Evolutionary conservation across 2,113 vertebrate species (phyloP).

Genomic region (Daboia siamensis): DNA sequence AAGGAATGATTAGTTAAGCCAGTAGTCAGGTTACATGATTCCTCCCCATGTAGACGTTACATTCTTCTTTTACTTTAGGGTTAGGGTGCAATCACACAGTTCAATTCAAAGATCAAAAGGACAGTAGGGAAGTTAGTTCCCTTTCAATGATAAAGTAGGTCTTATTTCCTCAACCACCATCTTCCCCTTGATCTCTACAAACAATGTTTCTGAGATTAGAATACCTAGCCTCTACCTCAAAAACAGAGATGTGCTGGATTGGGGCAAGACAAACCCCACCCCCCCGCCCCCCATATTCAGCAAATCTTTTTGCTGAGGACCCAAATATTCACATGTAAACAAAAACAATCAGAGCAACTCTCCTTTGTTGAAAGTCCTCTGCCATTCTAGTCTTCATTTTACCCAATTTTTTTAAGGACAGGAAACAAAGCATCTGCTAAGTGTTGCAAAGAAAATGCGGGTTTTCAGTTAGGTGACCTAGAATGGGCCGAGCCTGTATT

Average conservation of each 20-base stretch:
- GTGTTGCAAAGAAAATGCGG: neutral
- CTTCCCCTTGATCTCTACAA: neutral
- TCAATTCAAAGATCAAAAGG: neutral
- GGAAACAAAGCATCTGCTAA: neutral
- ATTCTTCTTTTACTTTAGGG: neutral
- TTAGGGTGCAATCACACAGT: neutral
- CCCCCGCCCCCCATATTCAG: neutral
- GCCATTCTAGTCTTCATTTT: neutral
- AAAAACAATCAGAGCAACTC: neutral
- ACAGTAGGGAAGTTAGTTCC: neutral
- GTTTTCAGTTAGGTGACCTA: neutral
- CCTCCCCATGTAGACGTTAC: neutral
- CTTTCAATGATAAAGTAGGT: neutral
- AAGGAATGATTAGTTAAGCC: neutral
- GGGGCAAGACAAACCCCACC: neutral
- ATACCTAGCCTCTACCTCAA: neutral
- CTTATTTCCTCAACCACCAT: neutral
- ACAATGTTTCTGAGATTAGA: neutral
- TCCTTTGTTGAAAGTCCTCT: neutral
- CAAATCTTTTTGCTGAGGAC: neutral
- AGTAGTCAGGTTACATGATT: neutral
- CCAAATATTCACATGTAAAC: neutral
- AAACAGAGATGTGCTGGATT: neutral
- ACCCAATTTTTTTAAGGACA: neutral
- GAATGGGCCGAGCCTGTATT: neutral